phyloP scores from a whole-genome alignment of 2,888 invertebrate genomes.

The Pyralis farinalis region DNA sequence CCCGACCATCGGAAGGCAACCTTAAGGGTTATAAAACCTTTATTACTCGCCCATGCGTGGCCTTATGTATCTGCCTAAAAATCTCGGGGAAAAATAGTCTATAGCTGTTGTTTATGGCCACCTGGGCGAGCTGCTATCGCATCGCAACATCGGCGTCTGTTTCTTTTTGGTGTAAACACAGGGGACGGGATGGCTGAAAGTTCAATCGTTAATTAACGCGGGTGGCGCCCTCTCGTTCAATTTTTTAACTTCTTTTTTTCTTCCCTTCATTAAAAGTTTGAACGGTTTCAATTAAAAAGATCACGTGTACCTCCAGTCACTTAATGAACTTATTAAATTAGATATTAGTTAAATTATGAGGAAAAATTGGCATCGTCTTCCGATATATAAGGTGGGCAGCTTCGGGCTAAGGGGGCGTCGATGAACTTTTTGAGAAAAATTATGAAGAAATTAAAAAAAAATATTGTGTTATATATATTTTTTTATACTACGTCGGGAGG shows the following conservation, averaged over 20 bases:
- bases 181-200: conserved; percentile 37
- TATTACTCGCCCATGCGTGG: background rate
- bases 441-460: too few relatives aligned
- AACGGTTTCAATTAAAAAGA: conserved; percentile 57
- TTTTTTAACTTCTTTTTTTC: conserved; percentile 35
- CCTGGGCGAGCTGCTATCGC: background rate
- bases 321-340: conserved; percentile 14
- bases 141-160: background rate
- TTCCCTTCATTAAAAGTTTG: conserved; percentile 59
- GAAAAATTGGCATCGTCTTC: too few relatives aligned
- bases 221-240: conserved; percentile 25
- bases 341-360: background rate
- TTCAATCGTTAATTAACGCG: conserved; percentile 46
- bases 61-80: background rate
- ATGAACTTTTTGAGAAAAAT: too few relatives aligned
- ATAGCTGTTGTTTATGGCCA: background rate
- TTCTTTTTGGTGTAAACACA: conserved; percentile 27
- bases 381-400: too few relatives aligned
- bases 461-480: too few relatives aligned
- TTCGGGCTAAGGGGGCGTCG: too few relatives aligned
- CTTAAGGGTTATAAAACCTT: background rate
- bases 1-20: background rate
- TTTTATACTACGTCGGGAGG: too few relatives aligned
- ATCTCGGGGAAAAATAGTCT: background rate
- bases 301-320: conserved; percentile 20